These are phyloP conservation scores for Tipula helvola DNA, from an alignment of 2,888 invertebrate genomes.

Conservation along the genomic window DNA sequence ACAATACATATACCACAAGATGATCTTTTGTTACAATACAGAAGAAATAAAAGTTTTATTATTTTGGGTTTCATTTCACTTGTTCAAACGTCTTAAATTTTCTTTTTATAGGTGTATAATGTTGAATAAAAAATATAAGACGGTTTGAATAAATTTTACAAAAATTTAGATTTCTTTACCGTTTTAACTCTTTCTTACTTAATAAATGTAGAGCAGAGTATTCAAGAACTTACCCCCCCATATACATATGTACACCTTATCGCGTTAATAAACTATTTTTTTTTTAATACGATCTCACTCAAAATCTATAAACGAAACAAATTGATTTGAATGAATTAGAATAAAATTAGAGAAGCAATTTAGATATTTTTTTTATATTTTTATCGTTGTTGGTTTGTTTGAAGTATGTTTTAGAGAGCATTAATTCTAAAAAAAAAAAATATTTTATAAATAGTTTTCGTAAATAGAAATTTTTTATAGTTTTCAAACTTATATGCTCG, in stretches of 20 bases:
- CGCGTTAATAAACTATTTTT: neutral
- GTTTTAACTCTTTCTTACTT: neutral
- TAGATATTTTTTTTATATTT: neutral
- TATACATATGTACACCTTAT: neutral
- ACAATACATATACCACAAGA: neutral
- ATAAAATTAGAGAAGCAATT: neutral
- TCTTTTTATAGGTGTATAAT: neutral
- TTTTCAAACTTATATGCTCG: neutral
- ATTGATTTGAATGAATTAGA: constrained; percentile 4
- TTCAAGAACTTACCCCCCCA: neutral
- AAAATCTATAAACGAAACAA: neutral
- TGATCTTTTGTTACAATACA: neutral
- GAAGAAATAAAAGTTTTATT: neutral
- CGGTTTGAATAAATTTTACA: neutral
- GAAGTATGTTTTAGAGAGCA: neutral
- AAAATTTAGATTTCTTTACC: neutral
- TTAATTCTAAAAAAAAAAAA: neutral
- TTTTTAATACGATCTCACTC: neutral
- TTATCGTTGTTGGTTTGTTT: neutral
- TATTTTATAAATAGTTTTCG: neutral
- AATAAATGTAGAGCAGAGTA: neutral
- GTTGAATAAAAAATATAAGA: neutral
- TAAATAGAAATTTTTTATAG: neutral
- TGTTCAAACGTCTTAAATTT: neutral
- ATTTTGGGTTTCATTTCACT: neutral